Percentiles rank a stretch among this genome's conserved stretches.
These are phyloP conservation scores for Chaitophorus viminalis DNA, from an alignment of 2,888 invertebrate genomes.

Conservation along the genomic window DNA sequence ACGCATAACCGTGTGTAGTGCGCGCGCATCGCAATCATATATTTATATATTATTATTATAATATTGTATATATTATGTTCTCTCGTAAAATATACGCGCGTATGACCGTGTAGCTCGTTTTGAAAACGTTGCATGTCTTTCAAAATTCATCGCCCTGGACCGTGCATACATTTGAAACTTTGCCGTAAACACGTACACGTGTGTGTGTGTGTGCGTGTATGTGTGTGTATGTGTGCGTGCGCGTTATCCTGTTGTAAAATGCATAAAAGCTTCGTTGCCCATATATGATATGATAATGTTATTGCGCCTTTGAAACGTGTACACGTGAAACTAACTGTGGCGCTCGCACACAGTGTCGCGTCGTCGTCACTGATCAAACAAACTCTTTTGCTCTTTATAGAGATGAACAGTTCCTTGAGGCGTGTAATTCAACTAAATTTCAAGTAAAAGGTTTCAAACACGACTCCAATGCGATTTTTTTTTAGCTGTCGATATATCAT, in stretches of 20 bases:
- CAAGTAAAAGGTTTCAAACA: neutral
- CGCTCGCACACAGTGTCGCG: neutral
- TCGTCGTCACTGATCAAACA: neutral
- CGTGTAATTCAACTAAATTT: neutral
- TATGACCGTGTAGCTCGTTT: too few species aligned
- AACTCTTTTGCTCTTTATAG: neutral
- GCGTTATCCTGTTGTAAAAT: neutral
- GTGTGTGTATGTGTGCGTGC: neutral
- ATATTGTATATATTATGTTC: too few species aligned
- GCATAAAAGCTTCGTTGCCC: neutral
- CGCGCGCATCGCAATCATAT: too few species aligned
- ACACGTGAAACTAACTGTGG: neutral
- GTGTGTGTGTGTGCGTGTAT: neutral
- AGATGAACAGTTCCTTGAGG: neutral
- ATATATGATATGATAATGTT: neutral
- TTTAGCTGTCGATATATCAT: neutral
- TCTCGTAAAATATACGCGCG: too few species aligned
- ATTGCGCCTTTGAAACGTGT: neutral
- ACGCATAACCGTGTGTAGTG: too few species aligned
- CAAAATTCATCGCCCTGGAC: too few species aligned
- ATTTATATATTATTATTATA: too few species aligned
- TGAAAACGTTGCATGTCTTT: too few species aligned
- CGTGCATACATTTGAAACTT: too few species aligned
- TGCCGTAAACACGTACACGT: too few species aligned
- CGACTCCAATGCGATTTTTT: neutral